A percentile compares a stretch with the other conserved stretches of the same genome.
These are phyloP conservation scores for Pygmarrhopalites habei DNA, from an alignment of 1,140 invertebrate genomes.

Conservation along the genomic window DNA sequence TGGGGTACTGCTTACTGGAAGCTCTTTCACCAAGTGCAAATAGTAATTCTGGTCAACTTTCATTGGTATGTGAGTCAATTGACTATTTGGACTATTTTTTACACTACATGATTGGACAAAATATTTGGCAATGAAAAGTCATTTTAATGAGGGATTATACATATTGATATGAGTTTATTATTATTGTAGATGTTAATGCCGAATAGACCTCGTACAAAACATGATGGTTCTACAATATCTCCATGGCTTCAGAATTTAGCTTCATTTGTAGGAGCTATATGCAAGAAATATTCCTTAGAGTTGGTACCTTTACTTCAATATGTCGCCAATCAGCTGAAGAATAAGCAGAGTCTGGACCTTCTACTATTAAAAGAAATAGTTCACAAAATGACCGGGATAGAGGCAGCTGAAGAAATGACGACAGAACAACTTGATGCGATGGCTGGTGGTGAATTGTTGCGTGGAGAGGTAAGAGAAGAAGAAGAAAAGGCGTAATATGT, in stretches of 20 bases:
- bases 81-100: not conserved
- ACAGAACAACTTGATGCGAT: constrained; percentile 91
- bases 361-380: constrained; percentile 95
- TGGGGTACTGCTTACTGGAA: constrained; percentile 93
- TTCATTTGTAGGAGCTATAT: constrained; percentile 88
- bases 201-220: constrained; percentile 61
- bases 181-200: constrained; percentile 44
- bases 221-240: constrained; percentile 84
- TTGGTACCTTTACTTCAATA: constrained; percentile 91
- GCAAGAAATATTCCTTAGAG: constrained; percentile 96
- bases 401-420: constrained; percentile 93
- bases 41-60: not conserved
- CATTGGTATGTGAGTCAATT: constrained; percentile 15
- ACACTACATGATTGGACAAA: no score
- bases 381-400: constrained; percentile 98
- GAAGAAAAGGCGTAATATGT: no score
- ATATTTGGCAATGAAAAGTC: not conserved
- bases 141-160: not conserved
- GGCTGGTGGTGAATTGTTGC: constrained; percentile 88
- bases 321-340: constrained; percentile 93
- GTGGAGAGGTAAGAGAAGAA: constrained; percentile 66
- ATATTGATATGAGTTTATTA: constrained; percentile 6
- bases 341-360: constrained; percentile 89
- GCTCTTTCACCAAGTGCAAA: constrained; percentile 57
- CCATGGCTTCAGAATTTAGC: constrained; percentile 90